These are phyloP conservation scores for Nomada lathburiana DNA, from an alignment of 2,888 invertebrate species.

Conservation along the genomic window DNA sequence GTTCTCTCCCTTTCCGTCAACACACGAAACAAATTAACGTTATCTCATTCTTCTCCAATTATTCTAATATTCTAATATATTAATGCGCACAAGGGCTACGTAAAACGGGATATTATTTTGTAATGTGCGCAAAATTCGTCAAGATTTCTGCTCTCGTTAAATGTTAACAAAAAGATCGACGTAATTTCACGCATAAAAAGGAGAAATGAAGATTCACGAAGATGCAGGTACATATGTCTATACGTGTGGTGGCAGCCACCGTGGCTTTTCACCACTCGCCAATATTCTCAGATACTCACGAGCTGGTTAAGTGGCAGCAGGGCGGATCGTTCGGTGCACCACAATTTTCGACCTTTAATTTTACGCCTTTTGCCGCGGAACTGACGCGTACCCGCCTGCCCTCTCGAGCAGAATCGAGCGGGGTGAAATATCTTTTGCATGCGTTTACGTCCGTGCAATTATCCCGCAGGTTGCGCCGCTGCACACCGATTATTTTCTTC, in stretches of 20 bases:
- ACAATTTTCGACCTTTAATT: conserved; percentile 45
- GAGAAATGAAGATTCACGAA: background rate
- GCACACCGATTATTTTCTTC: conserved; percentile 39
- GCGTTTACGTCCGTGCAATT: conserved; percentile 43
- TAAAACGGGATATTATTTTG: no score
- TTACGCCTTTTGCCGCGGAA: conserved; percentile 21
- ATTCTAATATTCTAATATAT: no score
- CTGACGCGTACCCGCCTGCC: background rate
- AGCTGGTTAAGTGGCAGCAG: conserved; percentile 41
- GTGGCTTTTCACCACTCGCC: conserved; percentile 5
- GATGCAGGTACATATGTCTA: background rate
- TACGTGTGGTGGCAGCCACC: background rate
- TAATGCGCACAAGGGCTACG: no score
- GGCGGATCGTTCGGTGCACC: conserved; percentile 24
- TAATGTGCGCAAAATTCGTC: no score
- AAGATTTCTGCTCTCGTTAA: no score
- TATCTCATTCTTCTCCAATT: no score
- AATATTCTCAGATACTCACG: conserved; percentile 25
- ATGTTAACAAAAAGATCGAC: no score
- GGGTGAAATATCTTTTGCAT: conserved; percentile 44
- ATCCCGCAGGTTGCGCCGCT: conserved; percentile 24
- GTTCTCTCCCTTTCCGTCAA: no score
- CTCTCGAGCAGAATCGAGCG: conserved; percentile 7
- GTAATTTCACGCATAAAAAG: no score
- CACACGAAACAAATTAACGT: no score